These are phyloP conservation scores for Poeciliopsis occidentalis DNA, from an alignment of 2,113 vertebrate genomes.

Conservation along the genomic window DNA sequence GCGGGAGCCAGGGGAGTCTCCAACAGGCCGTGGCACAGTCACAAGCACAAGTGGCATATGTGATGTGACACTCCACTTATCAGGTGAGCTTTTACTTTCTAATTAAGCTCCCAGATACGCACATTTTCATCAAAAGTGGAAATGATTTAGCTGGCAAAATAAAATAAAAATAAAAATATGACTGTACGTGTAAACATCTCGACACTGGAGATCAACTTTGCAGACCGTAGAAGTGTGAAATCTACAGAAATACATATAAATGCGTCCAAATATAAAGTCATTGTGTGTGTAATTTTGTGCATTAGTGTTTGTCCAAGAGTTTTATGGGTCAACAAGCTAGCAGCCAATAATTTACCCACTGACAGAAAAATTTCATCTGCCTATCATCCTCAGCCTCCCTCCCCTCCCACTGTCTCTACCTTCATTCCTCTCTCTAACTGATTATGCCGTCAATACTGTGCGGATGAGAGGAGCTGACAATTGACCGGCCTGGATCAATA, in stretches of 20 bases:
- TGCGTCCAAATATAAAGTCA: constrained; percentile 12
- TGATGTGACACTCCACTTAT: constrained; percentile 62
- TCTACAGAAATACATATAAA: neutral
- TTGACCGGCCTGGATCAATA: constrained; percentile 99
- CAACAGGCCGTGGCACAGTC: constrained; percentile 49
- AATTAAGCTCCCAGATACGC: constrained; percentile 38
- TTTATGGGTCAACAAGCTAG: constrained; percentile 93
- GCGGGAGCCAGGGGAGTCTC: constrained; percentile 51
- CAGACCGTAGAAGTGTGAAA: neutral
- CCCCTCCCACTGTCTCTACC: constrained; percentile 38
- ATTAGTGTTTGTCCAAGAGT: constrained; percentile 79
- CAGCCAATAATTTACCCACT: constrained; percentile 98
- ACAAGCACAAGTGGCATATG: constrained; percentile 69
- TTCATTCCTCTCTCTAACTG: constrained; percentile 82
- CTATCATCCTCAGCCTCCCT: constrained; percentile 79
- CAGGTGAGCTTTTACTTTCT: constrained; percentile 54
- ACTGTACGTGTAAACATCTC: neutral
- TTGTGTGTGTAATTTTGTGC: neutral
- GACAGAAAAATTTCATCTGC: constrained; percentile 98
- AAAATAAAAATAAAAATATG: no score
- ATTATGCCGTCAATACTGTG: constrained; percentile 99
- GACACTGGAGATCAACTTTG: neutral
- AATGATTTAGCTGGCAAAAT: constrained; percentile 5
- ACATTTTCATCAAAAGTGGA: constrained; percentile 14
- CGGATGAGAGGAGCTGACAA: constrained; percentile 99